Percentiles rank a stretch among this genome's conserved stretches.
Conservation (phyloP, 2,113 vertebrate genomes). For the Thunnus maccoyii region DNA sequence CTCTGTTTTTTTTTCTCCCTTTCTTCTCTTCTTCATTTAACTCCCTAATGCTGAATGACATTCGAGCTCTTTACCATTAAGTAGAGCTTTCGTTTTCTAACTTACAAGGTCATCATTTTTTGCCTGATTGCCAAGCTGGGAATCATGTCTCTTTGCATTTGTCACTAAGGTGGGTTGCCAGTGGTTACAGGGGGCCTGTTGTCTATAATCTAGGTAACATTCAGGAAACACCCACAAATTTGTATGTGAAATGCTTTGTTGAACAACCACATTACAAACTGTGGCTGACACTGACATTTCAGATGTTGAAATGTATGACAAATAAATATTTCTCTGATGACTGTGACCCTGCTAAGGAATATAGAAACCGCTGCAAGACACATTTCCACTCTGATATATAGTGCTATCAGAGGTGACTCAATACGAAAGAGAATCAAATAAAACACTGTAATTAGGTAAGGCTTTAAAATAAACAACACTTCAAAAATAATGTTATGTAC, state of each 20-base stretch:
- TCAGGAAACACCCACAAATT: conserved; percentile 81
- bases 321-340: conserved; percentile 41
- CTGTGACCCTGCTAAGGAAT: conserved; percentile 17
- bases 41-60: conserved; percentile 63
- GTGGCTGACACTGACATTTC: conserved; percentile 57
- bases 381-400: neutral
- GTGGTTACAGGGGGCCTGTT: conserved; percentile 78
- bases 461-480: neutral
- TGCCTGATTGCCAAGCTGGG: conserved; percentile 26
- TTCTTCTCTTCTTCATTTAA: conserved; percentile 60
- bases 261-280: conserved; percentile 47
- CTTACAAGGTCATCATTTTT: conserved; percentile 28
- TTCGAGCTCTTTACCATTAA: conserved; percentile 10
- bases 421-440: too few species aligned
- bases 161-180: conserved; percentile 72
- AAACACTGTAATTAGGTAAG: neutral
- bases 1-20: conserved; percentile 49
- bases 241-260: conserved; percentile 56
- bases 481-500: neutral
- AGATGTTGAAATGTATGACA: conserved; percentile 36
- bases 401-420: neutral
- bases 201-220: conserved; percentile 72
- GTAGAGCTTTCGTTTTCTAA: conserved; percentile 41
- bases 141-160: conserved; percentile 47
- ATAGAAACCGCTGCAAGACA: conserved; percentile 15